Conservation (phyloP, 92 coral and sea anemone species). For the Porites cylindrica region DNA sequence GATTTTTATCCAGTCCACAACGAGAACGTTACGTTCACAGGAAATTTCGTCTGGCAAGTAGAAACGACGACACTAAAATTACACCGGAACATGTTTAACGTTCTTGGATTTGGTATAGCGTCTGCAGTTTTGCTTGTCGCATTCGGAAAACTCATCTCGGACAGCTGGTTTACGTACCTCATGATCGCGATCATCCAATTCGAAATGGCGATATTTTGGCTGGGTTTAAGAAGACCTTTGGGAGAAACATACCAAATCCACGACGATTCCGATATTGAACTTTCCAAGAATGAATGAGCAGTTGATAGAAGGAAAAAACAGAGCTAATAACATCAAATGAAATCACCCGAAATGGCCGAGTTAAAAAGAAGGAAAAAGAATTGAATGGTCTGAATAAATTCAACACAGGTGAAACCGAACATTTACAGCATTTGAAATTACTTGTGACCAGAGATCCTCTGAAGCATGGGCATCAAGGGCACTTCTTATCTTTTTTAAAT, state of each 20-base stretch:
- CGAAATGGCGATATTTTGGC: slow-evolving; percentile 37
- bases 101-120: slow-evolving; percentile 54
- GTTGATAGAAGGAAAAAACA: neutral
- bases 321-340: neutral
- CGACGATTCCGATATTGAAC: slow-evolving; percentile 1
- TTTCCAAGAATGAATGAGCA: neutral
- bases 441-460: neutral
- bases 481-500: neutral
- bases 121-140: slow-evolving; percentile 62
- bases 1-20: neutral
- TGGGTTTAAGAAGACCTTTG: slow-evolving; percentile 38
- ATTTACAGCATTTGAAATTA: neutral
- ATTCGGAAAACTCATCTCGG: slow-evolving; percentile 57
- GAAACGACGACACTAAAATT: neutral
- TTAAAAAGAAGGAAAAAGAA: neutral
- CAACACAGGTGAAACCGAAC: neutral
- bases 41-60: neutral
- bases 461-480: neutral
- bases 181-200: slow-evolving; percentile 49
- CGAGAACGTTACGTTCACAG: neutral
- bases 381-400: neutral
- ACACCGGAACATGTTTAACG: slow-evolving; percentile 10
- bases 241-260: neutral
- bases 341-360: neutral
- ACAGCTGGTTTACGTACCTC: slow-evolving; percentile 50